Evolutionary conservation across 2,888 invertebrate genomes (phyloP).

Genomic region (Cephus pulcher): DNA sequence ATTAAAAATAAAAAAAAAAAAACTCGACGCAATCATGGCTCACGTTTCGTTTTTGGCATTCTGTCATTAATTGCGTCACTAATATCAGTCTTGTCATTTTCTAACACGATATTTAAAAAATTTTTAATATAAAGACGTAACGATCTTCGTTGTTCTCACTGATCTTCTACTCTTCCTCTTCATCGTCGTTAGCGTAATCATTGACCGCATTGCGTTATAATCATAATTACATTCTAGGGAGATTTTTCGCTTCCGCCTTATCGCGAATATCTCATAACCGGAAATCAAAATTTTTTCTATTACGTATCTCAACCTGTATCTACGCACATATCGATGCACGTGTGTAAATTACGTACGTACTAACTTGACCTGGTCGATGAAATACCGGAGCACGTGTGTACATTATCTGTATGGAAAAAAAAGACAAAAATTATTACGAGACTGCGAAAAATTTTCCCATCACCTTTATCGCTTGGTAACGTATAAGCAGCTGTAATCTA

Average conservation of each 20-base stretch:
- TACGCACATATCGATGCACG: neutral
- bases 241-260: neutral
- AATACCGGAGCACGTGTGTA: neutral
- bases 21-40: neutral
- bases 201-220: neutral
- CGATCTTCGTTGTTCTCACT: neutral
- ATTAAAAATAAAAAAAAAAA: neutral
- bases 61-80: neutral
- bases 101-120: neutral
- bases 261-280: neutral
- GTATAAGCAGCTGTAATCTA: slow-evolving; percentile 13
- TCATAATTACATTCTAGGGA: neutral
- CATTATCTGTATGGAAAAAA: neutral
- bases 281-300: neutral
- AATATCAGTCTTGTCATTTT: neutral
- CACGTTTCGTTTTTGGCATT: neutral
- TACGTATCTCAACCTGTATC: too few relatives aligned
- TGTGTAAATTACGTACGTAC: neutral
- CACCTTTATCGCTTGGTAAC: neutral
- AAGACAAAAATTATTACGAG: neutral
- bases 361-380: neutral
- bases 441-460: neutral
- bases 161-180: neutral
- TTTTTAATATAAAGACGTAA: neutral
- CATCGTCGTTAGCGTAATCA: neutral